phyloP scores from a whole-genome alignment of 2,888 invertebrate species.

The Itoplectis maculator region DNA sequence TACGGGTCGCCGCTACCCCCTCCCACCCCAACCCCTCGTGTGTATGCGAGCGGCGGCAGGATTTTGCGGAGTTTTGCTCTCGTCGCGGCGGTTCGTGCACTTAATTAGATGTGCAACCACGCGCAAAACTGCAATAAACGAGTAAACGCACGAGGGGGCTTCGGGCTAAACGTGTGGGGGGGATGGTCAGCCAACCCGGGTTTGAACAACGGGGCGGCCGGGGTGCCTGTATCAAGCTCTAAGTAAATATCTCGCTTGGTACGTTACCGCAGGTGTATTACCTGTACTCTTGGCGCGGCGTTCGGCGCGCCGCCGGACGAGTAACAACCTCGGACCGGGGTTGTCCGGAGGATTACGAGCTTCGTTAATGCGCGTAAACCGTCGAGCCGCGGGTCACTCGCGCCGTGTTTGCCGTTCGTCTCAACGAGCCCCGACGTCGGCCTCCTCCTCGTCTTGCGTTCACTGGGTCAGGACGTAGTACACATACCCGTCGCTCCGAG shows the following conservation, averaged over 20 bases:
- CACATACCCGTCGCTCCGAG: background rate
- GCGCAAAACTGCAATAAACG: conserved; percentile 55
- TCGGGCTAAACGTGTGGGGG: conserved; percentile 22
- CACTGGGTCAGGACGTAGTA: background rate
- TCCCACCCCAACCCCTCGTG: too few species aligned
- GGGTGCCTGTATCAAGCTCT: conserved; percentile 13
- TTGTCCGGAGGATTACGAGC: conserved; percentile 21
- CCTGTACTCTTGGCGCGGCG: background rate
- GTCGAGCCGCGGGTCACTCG: background rate
- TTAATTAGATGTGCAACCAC: conserved; percentile 54
- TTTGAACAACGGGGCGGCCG: conserved; percentile 25
- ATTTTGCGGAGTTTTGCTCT: background rate
- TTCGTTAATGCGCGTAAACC: conserved; percentile 18
- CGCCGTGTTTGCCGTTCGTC: conserved; percentile 7
- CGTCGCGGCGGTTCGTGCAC: conserved; percentile 19
- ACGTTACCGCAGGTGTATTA: background rate
- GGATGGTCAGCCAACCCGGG: conserved; percentile 9
- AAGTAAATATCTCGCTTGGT: conserved; percentile 29
- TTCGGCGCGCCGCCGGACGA: background rate
- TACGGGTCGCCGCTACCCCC: background rate
- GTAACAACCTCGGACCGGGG: conserved; percentile 4
- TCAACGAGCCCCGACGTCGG: conserved; percentile 1
- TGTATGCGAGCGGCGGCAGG: background rate
- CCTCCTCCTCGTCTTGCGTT: conserved; percentile 10
- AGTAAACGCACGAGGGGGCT: conserved; percentile 29